phyloP scores from a whole-genome alignment of 2,113 vertebrate genomes.

The Orientallactaga bullata region DNA sequence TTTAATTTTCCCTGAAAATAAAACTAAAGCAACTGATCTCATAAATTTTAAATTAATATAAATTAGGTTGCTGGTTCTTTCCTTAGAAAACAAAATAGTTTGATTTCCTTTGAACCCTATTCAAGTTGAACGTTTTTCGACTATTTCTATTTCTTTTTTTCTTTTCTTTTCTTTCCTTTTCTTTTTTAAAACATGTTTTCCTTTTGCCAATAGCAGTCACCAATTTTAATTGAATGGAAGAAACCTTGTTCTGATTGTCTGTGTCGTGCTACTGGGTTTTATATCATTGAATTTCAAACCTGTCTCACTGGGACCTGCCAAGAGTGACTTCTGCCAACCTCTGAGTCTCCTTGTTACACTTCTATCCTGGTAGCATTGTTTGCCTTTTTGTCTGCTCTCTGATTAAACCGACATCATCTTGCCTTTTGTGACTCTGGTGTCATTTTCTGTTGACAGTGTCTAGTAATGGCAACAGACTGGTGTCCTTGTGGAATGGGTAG shows the following conservation, averaged over 20 bases:
- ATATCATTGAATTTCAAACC: slow-evolving; percentile 84
- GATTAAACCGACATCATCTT: slow-evolving; percentile 91
- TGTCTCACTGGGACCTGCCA: slow-evolving; percentile 85
- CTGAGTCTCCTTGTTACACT: slow-evolving; percentile 86
- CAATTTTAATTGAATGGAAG: slow-evolving; percentile 86
- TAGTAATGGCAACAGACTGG: slow-evolving; percentile 84
- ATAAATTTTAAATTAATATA: slow-evolving; percentile 62
- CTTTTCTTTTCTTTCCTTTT: no score
- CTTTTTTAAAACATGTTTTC: slow-evolving; percentile 66
- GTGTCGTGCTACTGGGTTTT: slow-evolving; percentile 84
- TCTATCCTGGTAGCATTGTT: slow-evolving; percentile 84
- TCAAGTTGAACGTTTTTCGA: slow-evolving; percentile 63
- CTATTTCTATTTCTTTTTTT: slow-evolving; percentile 63
- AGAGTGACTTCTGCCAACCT: slow-evolving; percentile 82
- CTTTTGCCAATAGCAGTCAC: slow-evolving; percentile 80
- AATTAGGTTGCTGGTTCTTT: slow-evolving; percentile 68
- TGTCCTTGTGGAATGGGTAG: slow-evolving; percentile 89
- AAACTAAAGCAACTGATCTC: slow-evolving; percentile 64
- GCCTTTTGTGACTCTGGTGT: slow-evolving; percentile 87
- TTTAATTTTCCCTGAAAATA: slow-evolving; percentile 76
- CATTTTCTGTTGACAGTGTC: slow-evolving; percentile 90
- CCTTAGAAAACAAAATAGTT: slow-evolving; percentile 76
- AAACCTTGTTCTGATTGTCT: slow-evolving; percentile 80
- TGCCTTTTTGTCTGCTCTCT: slow-evolving; percentile 87
- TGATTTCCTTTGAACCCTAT: slow-evolving; percentile 77